Base-by-base conservation (phyloP, 2,113 vertebrate genomes). In the Nansenia antarctica region DNA sequence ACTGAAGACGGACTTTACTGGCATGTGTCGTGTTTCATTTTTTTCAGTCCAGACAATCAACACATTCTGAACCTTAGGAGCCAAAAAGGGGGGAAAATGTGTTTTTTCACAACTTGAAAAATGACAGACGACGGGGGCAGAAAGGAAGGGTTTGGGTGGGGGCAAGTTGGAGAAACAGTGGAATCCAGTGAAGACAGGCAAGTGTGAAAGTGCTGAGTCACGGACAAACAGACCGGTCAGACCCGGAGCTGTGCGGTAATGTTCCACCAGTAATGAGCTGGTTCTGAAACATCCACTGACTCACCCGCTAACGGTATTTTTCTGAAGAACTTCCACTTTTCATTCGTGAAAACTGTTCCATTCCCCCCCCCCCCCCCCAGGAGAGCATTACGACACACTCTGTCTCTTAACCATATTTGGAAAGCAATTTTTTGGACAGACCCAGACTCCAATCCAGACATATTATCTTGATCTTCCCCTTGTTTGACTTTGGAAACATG, bases 171-270 rank as follows among this genome's bases (percentile, higher is more conserved):
- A 32, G 26, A 45, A 34, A 55, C 7, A 42, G 7, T 39, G 24
- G 15, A 58, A 62, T 30, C 57, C 39, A 47, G 37, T 32, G 67
- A 54, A 63, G 18, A 65, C 20, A 69, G 22, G 45, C n/a, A 31
- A 31, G 57, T 37, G 59, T 62, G 35, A 52, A 52, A 54, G 69
- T 71, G 70, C 82, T 84, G 79, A 76, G 69, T 84, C 82, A 81
- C 57, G 57, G 58, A 32, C 65, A 62, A 67, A 35, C 65, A 35
- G 22, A 57, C 18, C 32, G n/a, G n/a, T n/a, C 39, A 60, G 55
- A 77, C 22, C 60, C 60, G 8, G 31, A 34, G 31, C 32, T 9
- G 20, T 11, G 32, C n/a, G 27, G 57, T 62, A n/a, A 35, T 15
- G 35, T 78, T 72, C 52, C 59, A 60, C 52, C 59, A 60, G 64